Evolutionary conservation across 2,113 vertebrate species (phyloP).

Genomic region (Gorilla gorilla): DNA sequence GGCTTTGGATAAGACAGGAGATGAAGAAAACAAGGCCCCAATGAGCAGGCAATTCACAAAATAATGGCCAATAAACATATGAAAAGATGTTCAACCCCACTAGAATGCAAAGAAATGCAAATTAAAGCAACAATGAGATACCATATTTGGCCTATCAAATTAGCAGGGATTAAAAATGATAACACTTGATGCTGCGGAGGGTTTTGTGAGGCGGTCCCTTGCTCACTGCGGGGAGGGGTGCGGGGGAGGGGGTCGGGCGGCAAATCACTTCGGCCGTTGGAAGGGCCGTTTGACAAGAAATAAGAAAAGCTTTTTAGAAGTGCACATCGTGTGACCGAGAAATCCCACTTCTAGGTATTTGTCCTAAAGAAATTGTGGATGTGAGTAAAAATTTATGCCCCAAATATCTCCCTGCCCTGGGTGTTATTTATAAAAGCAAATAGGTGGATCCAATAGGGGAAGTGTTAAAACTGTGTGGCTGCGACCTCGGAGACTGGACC

Average conservation of each 20-base stretch:
- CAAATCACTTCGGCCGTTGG: not conserved
- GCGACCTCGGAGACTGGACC: not conserved
- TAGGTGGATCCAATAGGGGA: not conserved
- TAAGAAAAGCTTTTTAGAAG: constrained; percentile 17
- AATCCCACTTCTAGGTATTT: constrained; percentile 57
- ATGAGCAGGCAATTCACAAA: constrained; percentile 64
- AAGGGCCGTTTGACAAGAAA: not conserved
- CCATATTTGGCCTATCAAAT: constrained; percentile 71
- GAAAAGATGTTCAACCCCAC: constrained; percentile 63
- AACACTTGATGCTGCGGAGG: not conserved
- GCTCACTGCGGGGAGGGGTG: not conserved
- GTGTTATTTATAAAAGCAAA: constrained; percentile 60
- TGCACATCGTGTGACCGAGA: constrained; percentile 36
- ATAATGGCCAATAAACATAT: constrained; percentile 66
- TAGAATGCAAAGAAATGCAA: constrained; percentile 61
- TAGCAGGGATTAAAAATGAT: constrained; percentile 70
- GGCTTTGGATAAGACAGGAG: constrained; percentile 60
- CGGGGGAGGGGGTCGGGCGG: too few species aligned
- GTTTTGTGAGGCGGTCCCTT: not conserved
- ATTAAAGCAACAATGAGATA: constrained; percentile 60
- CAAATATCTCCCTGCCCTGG: not conserved
- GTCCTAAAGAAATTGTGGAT: constrained; percentile 46
- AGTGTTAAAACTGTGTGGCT: not conserved
- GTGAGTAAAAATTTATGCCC: constrained; percentile 36
- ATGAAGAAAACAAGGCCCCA: constrained; percentile 58